These are phyloP conservation scores for Nomada flava DNA, from an alignment of 2,888 invertebrate genomes.

Conservation along the genomic window DNA sequence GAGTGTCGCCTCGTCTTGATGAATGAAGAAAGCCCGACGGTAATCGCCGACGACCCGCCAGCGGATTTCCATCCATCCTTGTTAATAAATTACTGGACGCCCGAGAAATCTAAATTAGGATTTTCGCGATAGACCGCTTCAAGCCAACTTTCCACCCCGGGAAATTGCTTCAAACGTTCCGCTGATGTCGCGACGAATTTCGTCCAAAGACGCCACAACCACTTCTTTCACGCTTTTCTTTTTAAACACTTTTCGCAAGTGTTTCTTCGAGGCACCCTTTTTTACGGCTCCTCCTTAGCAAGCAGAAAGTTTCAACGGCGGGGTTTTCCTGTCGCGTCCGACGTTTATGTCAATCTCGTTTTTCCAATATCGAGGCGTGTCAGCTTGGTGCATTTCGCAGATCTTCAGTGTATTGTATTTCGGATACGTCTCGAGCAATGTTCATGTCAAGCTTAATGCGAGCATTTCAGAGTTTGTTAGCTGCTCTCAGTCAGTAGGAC, in stretches of 20 bases:
- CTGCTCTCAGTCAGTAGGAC: constrained; percentile 14
- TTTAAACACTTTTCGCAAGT: neutral
- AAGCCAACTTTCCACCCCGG: neutral
- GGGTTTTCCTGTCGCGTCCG: neutral
- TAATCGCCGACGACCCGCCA: neutral
- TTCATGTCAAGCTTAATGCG: constrained; percentile 39
- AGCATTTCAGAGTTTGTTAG: constrained; percentile 33
- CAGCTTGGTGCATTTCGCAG: constrained; percentile 40
- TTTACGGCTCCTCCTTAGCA: neutral
- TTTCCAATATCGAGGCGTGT: constrained; percentile 24
- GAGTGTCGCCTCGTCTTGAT: constrained; percentile 17
- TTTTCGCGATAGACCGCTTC: constrained; percentile 26
- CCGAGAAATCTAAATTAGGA: constrained; percentile 51
- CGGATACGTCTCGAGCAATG: constrained; percentile 49
- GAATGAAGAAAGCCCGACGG: constrained; percentile 28
- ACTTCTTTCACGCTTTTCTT: neutral
- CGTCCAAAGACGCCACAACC: neutral
- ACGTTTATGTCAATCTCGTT: constrained; percentile 27
- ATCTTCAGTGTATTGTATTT: constrained; percentile 44
- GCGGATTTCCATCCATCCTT: constrained; percentile 26
- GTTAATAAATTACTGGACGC: constrained; percentile 25
- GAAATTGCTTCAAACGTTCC: neutral
- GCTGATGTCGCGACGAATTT: neutral
- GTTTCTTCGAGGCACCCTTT: neutral
- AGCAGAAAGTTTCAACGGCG: neutral